phyloP scores from a whole-genome alignment of 2,888 invertebrate genomes.

The Strigamia transsilvanica region DNA sequence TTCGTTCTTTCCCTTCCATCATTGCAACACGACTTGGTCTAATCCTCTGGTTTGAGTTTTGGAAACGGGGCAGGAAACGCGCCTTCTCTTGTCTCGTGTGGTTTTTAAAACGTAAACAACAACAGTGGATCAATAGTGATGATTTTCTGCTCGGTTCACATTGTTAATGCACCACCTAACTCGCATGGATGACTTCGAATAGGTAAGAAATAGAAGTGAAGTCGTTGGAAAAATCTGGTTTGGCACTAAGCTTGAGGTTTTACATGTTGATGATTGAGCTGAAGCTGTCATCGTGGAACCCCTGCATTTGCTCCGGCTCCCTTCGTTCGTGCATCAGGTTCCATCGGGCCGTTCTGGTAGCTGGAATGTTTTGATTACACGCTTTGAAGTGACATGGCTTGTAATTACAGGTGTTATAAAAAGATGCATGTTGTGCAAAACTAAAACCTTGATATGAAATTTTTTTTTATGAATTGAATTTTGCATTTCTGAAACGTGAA shows the following conservation, averaged over 20 bases:
- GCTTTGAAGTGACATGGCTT: not conserved
- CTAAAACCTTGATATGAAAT: not conserved
- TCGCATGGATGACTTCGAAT: not conserved
- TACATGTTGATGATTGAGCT: conserved; percentile 19
- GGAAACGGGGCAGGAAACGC: not conserved
- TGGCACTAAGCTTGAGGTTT: conserved; percentile 20
- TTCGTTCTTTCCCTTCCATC: not conserved
- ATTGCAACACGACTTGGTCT: not conserved
- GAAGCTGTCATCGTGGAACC: conserved; percentile 18
- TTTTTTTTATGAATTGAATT: too few relatives aligned
- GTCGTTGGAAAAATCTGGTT: conserved; percentile 20
- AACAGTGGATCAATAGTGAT: conserved; percentile 22
- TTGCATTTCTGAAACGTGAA: not conserved
- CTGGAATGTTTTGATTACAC: conserved; percentile 38
- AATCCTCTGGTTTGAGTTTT: not conserved
- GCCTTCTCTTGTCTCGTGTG: too few relatives aligned
- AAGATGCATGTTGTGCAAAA: not conserved
- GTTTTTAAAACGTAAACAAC: not conserved
- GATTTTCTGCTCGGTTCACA: not conserved
- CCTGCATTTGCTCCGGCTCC: not conserved
- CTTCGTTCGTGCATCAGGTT: conserved; percentile 16
- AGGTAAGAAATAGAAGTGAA: conserved; percentile 14
- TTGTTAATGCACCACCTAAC: not conserved
- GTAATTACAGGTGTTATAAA: conserved; percentile 24
- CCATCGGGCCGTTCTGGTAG: conserved; percentile 17